These are phyloP conservation scores for Emmelina monodactyla DNA, from an alignment of 2,888 invertebrate genomes.

Conservation along the genomic window DNA sequence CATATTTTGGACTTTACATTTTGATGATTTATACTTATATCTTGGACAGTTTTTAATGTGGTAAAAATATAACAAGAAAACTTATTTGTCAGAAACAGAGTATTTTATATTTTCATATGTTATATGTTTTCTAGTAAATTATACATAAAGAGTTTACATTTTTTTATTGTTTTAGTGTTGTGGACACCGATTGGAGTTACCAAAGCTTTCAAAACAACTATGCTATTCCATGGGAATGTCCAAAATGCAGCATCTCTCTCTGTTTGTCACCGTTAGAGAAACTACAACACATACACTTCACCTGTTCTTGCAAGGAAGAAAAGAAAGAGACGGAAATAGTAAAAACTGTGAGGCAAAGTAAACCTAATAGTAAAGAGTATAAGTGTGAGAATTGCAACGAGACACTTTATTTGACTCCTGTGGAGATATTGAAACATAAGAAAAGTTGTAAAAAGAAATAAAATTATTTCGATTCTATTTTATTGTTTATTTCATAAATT, in stretches of 20 bases:
- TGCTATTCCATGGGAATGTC: conserved; percentile 76
- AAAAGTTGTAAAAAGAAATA: conserved; percentile 64
- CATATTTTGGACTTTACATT: no score
- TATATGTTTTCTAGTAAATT: no score
- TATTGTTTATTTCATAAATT: conserved; percentile 4
- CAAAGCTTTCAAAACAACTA: conserved; percentile 67
- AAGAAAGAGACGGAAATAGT: conserved; percentile 30
- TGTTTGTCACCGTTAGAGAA: conserved; percentile 73
- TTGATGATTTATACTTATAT: no score
- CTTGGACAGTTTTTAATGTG: no score
- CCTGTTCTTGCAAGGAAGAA: conserved; percentile 36
- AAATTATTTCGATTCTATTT: conserved; percentile 14
- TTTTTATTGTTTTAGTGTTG: conserved; percentile 51
- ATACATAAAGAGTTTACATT: no score
- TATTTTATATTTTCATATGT: no score
- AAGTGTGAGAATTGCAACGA: conserved; percentile 77
- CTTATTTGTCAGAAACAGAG: no score
- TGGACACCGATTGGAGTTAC: conserved; percentile 74
- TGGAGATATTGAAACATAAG: conserved; percentile 87
- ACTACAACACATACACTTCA: conserved; percentile 73
- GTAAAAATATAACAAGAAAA: no score
- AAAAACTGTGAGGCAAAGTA: conserved; percentile 28
- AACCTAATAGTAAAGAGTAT: conserved; percentile 70
- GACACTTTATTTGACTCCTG: conserved; percentile 74
- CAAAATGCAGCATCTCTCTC: conserved; percentile 70